Conservation (phyloP, 2,113 vertebrate genomes). For the Alaudala cheleensis region DNA sequence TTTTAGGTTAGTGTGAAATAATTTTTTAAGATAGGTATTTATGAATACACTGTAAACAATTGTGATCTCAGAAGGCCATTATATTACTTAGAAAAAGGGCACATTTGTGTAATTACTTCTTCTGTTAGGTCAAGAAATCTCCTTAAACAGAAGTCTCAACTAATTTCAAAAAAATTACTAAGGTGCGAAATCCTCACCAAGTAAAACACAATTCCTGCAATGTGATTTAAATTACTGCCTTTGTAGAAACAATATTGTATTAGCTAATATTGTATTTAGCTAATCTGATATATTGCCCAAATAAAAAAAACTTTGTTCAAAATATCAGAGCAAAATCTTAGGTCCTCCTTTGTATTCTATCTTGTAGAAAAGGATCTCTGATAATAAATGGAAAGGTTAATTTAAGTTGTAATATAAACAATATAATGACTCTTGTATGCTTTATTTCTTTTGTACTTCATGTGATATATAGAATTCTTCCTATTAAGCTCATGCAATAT, state of each 20-base stretch:
- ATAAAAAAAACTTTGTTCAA: neutral
- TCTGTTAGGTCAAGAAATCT: neutral
- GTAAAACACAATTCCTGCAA: neutral
- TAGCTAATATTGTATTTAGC: neutral
- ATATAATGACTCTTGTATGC: neutral
- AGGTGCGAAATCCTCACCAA: neutral
- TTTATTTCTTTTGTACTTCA: conserved; percentile 9
- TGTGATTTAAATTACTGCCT: neutral
- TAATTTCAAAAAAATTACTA: neutral
- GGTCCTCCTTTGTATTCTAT: neutral
- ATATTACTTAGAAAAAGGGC: neutral
- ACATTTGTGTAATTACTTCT: neutral
- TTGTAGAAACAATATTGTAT: neutral
- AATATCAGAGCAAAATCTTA: neutral
- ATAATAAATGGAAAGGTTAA: neutral
- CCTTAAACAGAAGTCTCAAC: neutral
- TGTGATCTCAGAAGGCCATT: neutral
- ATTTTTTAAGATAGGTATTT: neutral
- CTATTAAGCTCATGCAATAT: conserved; percentile 53
- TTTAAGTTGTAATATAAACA: conserved; percentile 12
- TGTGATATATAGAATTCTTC: neutral
- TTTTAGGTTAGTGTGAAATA: neutral
- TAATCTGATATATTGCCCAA: neutral
- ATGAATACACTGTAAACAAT: neutral
- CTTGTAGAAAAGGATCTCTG: neutral